Percentiles rank a stretch among this genome's conserved stretches.
Conservation (phyloP, 2,797 vertebrate genomes). For the Allobates femoralis region DNA sequence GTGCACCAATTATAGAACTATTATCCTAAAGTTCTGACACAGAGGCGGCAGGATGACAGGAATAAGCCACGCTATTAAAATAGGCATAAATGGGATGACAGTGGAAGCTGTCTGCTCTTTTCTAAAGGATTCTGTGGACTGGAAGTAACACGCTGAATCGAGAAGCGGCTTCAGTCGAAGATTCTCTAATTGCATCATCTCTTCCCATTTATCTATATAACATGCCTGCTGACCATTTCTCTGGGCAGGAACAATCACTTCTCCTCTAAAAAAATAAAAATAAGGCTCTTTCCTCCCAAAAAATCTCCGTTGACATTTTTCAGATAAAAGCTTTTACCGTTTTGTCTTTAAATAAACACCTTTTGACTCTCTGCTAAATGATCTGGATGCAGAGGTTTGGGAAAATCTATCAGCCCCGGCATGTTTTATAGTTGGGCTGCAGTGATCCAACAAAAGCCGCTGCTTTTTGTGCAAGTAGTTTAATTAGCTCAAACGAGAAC, state of each 20-base stretch:
- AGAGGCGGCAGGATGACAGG: constrained; percentile 68
- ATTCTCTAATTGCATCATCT: constrained; percentile 72
- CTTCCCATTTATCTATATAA: constrained; percentile 65
- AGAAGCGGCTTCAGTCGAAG: constrained; percentile 69
- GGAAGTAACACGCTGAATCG: constrained; percentile 82
- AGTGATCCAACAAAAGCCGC: constrained; percentile 10
- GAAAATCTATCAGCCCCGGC: constrained; percentile 6
- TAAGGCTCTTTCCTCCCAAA: constrained; percentile 6
- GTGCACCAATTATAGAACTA: constrained; percentile 65
- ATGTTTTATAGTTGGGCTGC: constrained; percentile 19
- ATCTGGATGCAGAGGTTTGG: constrained; percentile 27
- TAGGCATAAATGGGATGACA: constrained; percentile 79
- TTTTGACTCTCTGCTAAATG: constrained; percentile 52
- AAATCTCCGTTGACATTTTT: constrained; percentile 48
- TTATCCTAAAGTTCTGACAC: constrained; percentile 66
- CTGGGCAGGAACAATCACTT: constrained; percentile 46
- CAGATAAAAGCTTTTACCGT: constrained; percentile 54
- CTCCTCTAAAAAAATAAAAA: constrained; percentile 43
- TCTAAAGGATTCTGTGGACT: constrained; percentile 83
- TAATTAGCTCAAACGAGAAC: constrained; percentile 39
- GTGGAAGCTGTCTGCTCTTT: constrained; percentile 79
- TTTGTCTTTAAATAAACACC: constrained; percentile 58
- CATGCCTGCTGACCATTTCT: constrained; percentile 64
- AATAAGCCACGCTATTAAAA: constrained; percentile 78
- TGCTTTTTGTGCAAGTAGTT: constrained; percentile 21